A percentile compares a stretch with the other conserved stretches of the same genome.
phyloP scores from a whole-genome alignment of 2,888 invertebrate genomes.

The Muschampia plurimacula region DNA sequence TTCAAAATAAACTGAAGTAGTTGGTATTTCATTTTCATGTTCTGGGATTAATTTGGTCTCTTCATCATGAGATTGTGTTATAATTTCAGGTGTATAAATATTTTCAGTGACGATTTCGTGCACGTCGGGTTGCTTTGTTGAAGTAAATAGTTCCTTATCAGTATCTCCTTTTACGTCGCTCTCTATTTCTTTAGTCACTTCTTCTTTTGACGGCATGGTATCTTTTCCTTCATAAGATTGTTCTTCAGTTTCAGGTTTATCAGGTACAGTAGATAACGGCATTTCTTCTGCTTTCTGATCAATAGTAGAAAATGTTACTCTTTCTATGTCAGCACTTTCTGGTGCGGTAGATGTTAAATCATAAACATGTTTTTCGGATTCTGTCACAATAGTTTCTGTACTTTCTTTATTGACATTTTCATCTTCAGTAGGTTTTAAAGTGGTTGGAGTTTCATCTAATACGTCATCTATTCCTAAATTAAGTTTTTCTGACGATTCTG shows the following conservation, averaged over 20 bases:
- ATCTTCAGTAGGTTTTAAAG: conserved; percentile 7
- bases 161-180: conserved; percentile 33
- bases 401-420: conserved; percentile 19
- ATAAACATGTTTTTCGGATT: conserved; percentile 11
- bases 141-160: conserved; percentile 36
- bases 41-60: conserved; percentile 46
- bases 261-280: background rate
- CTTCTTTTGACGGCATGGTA: background rate
- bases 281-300: conserved; percentile 6
- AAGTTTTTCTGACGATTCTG: conserved; percentile 18
- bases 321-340: background rate
- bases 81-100: conserved; percentile 39
- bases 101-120: conserved; percentile 16
- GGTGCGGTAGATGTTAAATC: background rate
- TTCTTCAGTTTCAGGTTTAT: conserved; percentile 38
- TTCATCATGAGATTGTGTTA: conserved; percentile 37
- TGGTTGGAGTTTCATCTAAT: background rate
- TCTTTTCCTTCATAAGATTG: conserved; percentile 35
- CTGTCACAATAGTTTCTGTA: conserved; percentile 6
- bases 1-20: background rate
- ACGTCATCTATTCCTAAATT: background rate
- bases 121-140: conserved; percentile 36
- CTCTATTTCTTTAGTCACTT: conserved; percentile 9
- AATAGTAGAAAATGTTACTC: background rate
- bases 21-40: conserved; percentile 35